These are phyloP conservation scores for Clitarchus hookeri DNA, from an alignment of 2,888 invertebrate species.

Conservation along the genomic window DNA sequence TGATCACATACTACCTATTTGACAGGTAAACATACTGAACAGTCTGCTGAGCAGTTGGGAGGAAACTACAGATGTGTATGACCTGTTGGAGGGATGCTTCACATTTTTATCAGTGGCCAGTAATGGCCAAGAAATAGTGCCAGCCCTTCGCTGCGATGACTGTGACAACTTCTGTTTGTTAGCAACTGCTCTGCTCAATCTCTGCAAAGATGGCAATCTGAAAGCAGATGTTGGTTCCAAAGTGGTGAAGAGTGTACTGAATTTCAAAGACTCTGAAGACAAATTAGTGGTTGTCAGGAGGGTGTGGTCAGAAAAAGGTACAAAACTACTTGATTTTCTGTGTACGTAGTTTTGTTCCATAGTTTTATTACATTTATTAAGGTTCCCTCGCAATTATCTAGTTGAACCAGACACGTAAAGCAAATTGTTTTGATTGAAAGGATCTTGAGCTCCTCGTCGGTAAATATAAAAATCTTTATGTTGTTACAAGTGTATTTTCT, in stretches of 20 bases:
- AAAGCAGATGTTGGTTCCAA: background rate
- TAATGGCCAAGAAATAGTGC: background rate
- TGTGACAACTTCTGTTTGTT: background rate
- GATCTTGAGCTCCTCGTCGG: too few species aligned
- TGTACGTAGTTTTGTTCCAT: background rate
- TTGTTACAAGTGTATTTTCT: too few species aligned
- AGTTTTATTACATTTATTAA: too few species aligned
- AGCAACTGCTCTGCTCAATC: conserved; percentile 6
- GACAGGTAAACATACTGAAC: background rate
- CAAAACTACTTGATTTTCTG: background rate
- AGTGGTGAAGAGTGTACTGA: background rate
- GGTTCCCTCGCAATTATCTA: too few species aligned
- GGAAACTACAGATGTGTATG: background rate
- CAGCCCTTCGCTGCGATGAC: background rate
- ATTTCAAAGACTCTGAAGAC: conserved; percentile 4
- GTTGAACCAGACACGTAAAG: too few species aligned
- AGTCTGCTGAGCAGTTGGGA: background rate
- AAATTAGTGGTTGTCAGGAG: background rate
- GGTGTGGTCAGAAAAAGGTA: background rate
- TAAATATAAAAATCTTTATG: too few species aligned
- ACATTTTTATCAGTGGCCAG: background rate
- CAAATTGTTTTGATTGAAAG: too few species aligned
- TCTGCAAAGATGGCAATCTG: background rate
- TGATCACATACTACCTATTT: background rate
- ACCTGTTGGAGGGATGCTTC: background rate